These are phyloP conservation scores for Pituophis catenifer DNA, from an alignment of 2,113 vertebrate genomes.

Conservation along the genomic window DNA sequence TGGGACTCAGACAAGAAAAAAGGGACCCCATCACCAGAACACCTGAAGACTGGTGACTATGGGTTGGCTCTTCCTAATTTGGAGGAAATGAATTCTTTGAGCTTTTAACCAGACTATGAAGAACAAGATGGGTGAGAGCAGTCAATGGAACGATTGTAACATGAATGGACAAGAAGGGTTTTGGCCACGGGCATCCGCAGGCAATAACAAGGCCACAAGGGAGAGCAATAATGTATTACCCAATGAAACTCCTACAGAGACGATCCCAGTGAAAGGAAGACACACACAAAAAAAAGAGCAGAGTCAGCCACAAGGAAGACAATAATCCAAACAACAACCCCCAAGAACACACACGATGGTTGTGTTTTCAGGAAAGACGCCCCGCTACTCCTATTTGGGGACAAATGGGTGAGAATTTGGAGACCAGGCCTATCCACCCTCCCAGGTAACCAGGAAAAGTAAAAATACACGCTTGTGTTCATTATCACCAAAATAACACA, in stretches of 20 bases:
- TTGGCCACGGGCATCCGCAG: slow-evolving; percentile 47
- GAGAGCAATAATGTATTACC: slow-evolving; percentile 83
- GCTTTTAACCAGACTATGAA: slow-evolving; percentile 23
- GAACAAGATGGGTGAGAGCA: slow-evolving; percentile 20
- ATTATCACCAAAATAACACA: accelerated
- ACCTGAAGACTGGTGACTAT: neutral
- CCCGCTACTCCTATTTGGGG: slow-evolving; percentile 22
- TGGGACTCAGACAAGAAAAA: neutral
- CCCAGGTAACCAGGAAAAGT: accelerated
- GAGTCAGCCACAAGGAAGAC: slow-evolving; percentile 72
- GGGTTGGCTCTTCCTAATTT: neutral
- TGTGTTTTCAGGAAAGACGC: neutral
- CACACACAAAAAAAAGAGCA: slow-evolving; percentile 80
- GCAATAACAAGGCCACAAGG: slow-evolving; percentile 63
- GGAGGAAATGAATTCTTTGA: slow-evolving; percentile 35
- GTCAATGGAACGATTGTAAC: slow-evolving; percentile 46
- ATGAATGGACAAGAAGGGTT: slow-evolving; percentile 37
- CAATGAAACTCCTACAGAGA: slow-evolving; percentile 93
- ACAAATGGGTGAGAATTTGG: neutral
- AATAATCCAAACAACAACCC: slow-evolving; percentile 16
- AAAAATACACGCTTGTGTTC: neutral
- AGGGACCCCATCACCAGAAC: neutral
- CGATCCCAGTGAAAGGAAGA: slow-evolving; percentile 80
- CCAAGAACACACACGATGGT: neutral
- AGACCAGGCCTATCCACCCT: neutral